These are phyloP conservation scores for Stegodyphus dumicola DNA, from an alignment of 1,140 invertebrate species.

Conservation along the genomic window DNA sequence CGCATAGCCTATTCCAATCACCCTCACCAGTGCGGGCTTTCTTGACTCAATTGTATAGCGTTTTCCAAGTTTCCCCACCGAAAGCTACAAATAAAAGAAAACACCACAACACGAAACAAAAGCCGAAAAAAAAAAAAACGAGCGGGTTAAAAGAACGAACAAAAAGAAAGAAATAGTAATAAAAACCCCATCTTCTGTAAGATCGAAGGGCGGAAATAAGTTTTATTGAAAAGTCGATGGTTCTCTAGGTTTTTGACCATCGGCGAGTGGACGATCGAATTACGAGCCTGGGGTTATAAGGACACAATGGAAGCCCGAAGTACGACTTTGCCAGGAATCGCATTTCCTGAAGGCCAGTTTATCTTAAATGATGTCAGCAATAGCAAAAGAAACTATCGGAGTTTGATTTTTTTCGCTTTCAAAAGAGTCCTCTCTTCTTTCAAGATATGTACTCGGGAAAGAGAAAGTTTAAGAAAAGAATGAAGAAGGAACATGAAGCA, in stretches of 20 bases:
- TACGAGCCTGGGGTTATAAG: conserved; percentile 31
- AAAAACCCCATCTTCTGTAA: conserved; percentile 42
- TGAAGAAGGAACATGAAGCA: too few relatives aligned
- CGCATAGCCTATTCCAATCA: not conserved
- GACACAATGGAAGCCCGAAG: conserved; percentile 14
- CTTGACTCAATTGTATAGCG: conserved; percentile 41
- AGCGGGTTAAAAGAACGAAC: not conserved
- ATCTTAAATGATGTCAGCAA: conserved; percentile 18
- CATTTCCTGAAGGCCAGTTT: conserved; percentile 30
- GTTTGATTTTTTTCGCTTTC: too few relatives aligned
- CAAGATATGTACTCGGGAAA: too few relatives aligned
- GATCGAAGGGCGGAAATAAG: conserved; percentile 57
- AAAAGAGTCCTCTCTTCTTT: too few relatives aligned
- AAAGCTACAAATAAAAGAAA: conserved; percentile 40
- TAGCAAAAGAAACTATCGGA: not conserved
- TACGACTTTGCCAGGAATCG: conserved; percentile 8
- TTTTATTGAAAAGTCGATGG: conserved; percentile 61
- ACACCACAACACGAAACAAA: conserved; percentile 2
- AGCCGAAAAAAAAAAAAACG: conserved; percentile 14
- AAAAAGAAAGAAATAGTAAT: conserved; percentile 30
- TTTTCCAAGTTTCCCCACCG: conserved; percentile 13
- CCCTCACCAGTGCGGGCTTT: not conserved
- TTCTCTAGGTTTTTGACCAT: conserved; percentile 43
- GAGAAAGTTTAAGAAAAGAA: too few relatives aligned
- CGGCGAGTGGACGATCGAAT: conserved; percentile 37